phyloP scores from a whole-genome alignment of 2,113 vertebrate species.

The Oreochromis spilurus region DNA sequence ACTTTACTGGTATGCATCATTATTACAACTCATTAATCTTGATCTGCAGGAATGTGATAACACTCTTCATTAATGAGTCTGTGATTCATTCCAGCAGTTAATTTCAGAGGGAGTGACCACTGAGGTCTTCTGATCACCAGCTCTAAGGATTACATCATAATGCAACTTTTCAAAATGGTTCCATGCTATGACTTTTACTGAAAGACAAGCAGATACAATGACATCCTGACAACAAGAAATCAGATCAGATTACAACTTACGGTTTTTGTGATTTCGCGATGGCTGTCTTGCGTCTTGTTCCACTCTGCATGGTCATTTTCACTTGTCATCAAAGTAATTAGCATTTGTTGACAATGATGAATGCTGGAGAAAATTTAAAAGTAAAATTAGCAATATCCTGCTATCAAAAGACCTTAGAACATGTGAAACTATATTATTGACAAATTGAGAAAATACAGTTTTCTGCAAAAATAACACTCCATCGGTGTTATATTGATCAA shows the following conservation, averaged over 20 bases:
- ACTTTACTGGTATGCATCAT: slow-evolving; percentile 53
- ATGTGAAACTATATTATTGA: not conserved
- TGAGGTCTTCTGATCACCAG: slow-evolving; percentile 5
- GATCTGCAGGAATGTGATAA: slow-evolving; percentile 52
- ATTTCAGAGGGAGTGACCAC: slow-evolving; percentile 54
- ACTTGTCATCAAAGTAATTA: not conserved
- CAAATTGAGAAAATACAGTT: not conserved
- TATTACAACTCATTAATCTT: slow-evolving; percentile 73
- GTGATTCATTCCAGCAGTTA: slow-evolving; percentile 38
- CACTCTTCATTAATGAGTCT: slow-evolving; percentile 48
- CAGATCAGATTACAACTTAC: not conserved
- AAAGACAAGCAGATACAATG: not conserved
- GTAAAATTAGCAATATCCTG: not conserved
- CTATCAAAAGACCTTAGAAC: not conserved
- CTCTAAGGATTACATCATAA: slow-evolving; percentile 3
- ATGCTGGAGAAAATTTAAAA: not conserved
- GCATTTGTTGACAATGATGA: not conserved
- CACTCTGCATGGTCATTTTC: not conserved
- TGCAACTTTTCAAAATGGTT: not conserved
- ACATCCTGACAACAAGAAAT: not conserved
- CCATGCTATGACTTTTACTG: not conserved
- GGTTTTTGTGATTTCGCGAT: not conserved
- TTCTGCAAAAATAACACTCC: not conserved
- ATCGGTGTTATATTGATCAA: not conserved
- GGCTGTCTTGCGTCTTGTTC: not conserved